These are phyloP conservation scores for Monopterus albus DNA, from an alignment of 2,113 vertebrate species.

Conservation along the genomic window DNA sequence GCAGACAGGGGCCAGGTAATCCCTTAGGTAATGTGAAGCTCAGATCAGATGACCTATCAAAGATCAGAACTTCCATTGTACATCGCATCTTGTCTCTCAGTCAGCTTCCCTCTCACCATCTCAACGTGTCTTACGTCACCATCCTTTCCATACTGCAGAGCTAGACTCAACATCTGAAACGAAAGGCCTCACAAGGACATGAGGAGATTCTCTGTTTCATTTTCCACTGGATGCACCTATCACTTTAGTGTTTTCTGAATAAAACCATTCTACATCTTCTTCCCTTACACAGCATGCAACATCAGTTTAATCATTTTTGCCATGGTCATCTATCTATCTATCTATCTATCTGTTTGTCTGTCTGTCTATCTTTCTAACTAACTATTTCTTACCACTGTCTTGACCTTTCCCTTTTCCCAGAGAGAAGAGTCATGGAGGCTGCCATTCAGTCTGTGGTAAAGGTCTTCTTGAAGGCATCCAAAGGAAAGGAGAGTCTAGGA, in stretches of 20 bases:
- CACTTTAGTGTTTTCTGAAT: conserved; percentile 13
- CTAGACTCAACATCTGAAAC: conserved; percentile 59
- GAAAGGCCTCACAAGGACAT: conserved; percentile 38
- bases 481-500: conserved; percentile 79
- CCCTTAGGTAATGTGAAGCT: conserved; percentile 77
- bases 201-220: conserved; percentile 59
- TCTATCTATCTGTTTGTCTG: conserved; percentile 8
- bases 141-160: conserved; percentile 43
- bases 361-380: not conserved
- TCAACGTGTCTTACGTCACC: conserved; percentile 70
- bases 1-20: conserved; percentile 75
- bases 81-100: conserved; percentile 63
- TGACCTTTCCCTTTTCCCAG: conserved; percentile 26
- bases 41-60: conserved; percentile 85
- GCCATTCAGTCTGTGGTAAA: conserved; percentile 81
- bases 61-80: conserved; percentile 83
- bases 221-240: conserved; percentile 47
- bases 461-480: conserved; percentile 78
- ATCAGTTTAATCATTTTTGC: not conserved
- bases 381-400: not conserved
- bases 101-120: conserved; percentile 67
- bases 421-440: conserved; percentile 79
- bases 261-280: conserved; percentile 6
- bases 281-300: not conserved
- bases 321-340: not conserved